Conservation (phyloP, 2,888 invertebrate species). For the Cryptocephalus moraei region DNA sequence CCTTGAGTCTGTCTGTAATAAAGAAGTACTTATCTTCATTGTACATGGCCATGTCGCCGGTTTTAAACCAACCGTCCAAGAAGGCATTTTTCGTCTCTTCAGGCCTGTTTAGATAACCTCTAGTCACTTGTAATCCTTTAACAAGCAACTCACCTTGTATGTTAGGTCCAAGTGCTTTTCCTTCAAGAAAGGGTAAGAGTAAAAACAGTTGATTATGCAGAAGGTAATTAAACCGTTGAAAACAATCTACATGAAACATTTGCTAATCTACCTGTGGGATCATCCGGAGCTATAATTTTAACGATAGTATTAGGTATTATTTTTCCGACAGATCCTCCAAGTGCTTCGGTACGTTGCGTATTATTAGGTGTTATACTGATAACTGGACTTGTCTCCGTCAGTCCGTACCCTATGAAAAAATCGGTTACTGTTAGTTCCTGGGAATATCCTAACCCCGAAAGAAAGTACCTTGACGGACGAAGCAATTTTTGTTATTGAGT, state of each 20-base stretch:
- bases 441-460: too few relatives aligned
- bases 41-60: slow-evolving; percentile 50
- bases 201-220: too few relatives aligned
- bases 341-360: slow-evolving; percentile 18
- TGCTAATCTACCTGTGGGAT: slow-evolving; percentile 5
- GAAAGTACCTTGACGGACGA: slow-evolving; percentile 19
- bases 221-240: too few relatives aligned
- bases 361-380: not conserved
- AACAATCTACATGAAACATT: too few relatives aligned
- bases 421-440: too few relatives aligned
- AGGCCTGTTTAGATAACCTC: slow-evolving; percentile 66
- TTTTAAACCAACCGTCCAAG: slow-evolving; percentile 61
- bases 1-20: slow-evolving; percentile 69
- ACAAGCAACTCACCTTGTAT: slow-evolving; percentile 60
- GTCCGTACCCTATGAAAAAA: slow-evolving; percentile 48
- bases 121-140: slow-evolving; percentile 75
- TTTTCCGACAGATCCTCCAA: slow-evolving; percentile 41
- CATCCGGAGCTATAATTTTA: slow-evolving; percentile 48
- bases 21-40: slow-evolving; percentile 56
- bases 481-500: slow-evolving; percentile 21
- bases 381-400: slow-evolving; percentile 63
- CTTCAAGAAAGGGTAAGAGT: not conserved
- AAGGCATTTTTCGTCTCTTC: slow-evolving; percentile 52
- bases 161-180: slow-evolving; percentile 9
- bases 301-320: slow-evolving; percentile 51